A percentile compares a stretch with the other conserved stretches of the same genome.
These are phyloP conservation scores for Psophia crepitans DNA, from an alignment of 2,113 vertebrate genomes.

Conservation along the genomic window DNA sequence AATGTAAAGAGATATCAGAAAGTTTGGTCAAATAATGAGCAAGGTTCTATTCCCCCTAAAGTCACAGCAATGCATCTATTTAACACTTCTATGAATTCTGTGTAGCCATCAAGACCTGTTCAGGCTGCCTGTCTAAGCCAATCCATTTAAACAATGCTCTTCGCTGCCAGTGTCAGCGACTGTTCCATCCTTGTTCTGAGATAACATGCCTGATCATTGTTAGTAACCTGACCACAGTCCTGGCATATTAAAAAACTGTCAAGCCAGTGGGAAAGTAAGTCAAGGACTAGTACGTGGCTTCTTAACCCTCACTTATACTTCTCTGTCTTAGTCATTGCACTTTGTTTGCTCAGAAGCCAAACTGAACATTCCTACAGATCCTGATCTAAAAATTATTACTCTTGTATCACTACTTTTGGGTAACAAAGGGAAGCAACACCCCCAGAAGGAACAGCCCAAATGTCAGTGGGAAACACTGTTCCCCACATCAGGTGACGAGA, in stretches of 20 bases:
- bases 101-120: not conserved
- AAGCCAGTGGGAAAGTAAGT: not conserved
- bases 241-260: not conserved
- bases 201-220: not conserved
- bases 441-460: not conserved
- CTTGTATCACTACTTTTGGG: too few species aligned
- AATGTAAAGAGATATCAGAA: not conserved
- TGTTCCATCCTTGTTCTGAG: not conserved
- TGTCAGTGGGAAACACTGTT: not conserved
- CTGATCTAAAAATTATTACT: not conserved
- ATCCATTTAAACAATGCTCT: not conserved
- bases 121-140: not conserved
- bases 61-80: not conserved
- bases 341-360: not conserved
- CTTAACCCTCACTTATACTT: not conserved
- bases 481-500: not conserved
- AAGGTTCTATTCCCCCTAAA: not conserved
- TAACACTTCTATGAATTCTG: not conserved
- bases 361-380: not conserved
- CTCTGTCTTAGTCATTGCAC: not conserved
- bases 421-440: not conserved
- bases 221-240: not conserved
- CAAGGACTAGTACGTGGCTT: not conserved
- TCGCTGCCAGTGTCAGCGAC: not conserved
- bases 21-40: not conserved